Evolutionary conservation across 2,888 invertebrate species (phyloP).

Genomic region (Polymixis flavicincta): DNA sequence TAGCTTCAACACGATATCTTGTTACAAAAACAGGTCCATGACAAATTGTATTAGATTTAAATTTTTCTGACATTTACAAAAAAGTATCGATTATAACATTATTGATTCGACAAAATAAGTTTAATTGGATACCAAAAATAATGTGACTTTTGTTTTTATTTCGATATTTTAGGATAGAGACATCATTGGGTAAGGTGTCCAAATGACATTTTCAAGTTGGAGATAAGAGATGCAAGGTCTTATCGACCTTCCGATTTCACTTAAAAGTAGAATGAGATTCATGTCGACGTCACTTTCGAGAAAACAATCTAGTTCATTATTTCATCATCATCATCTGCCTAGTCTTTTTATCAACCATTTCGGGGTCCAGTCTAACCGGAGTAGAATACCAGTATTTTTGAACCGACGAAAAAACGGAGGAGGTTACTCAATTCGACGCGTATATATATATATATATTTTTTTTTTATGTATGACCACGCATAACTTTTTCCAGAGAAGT

Average conservation of each 20-base stretch:
- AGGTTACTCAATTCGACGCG: too few species aligned
- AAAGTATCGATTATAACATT: constrained; percentile 35
- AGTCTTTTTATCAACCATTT: too few species aligned
- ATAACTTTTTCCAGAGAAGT: too few species aligned
- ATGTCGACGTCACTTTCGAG: constrained; percentile 71
- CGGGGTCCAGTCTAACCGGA: too few species aligned
- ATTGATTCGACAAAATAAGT: constrained; percentile 25
- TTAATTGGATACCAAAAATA: constrained; percentile 33
- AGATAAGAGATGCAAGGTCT: constrained; percentile 69
- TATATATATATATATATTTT: too few species aligned
- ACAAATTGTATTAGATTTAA: constrained; percentile 49
- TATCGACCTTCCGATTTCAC: constrained; percentile 64
- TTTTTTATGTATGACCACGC: too few species aligned
- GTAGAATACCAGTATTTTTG: too few species aligned
- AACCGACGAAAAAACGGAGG: too few species aligned
- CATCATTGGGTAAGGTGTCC: constrained; percentile 41
- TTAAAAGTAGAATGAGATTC: constrained; percentile 69
- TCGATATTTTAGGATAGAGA: constrained; percentile 27
- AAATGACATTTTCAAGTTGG: constrained; percentile 45
- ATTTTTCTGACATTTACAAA: constrained; percentile 32
- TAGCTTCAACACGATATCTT: constrained; percentile 43
- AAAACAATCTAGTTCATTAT: constrained; percentile 61
- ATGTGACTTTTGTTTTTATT: constrained; percentile 10
- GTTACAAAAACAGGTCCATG: constrained; percentile 37
- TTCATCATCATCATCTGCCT: too few species aligned